phyloP scores from a whole-genome alignment of 2,113 vertebrate species.

The Corvus cornix region DNA sequence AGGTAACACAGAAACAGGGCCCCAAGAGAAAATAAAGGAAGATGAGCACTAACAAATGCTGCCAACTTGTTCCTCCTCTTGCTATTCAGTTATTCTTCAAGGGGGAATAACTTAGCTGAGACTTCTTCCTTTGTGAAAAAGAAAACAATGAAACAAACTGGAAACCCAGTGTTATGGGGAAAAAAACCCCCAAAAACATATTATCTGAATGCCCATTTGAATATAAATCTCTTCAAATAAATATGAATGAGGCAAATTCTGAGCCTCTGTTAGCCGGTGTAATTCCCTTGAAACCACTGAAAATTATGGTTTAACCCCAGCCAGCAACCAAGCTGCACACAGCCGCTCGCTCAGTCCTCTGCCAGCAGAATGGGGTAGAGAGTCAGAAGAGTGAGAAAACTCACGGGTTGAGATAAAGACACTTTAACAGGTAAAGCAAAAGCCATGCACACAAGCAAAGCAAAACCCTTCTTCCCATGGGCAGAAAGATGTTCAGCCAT shows the following conservation, averaged over 20 bases:
- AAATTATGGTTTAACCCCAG: neutral
- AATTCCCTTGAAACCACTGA: neutral
- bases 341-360: fast-evolving
- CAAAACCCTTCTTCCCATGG: neutral
- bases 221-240: neutral
- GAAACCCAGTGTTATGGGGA: neutral
- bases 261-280: neutral
- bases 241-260: neutral
- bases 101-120: neutral
- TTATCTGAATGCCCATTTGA: neutral
- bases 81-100: constrained; percentile 15
- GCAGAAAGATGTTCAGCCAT: neutral
- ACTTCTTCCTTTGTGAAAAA: neutral
- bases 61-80: neutral
- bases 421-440: neutral
- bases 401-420: neutral
- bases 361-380: too few relatives aligned
- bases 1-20: neutral
- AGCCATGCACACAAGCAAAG: neutral
- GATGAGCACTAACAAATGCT: constrained; percentile 7
- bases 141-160: neutral
- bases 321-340: neutral
- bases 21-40: constrained; percentile 31
- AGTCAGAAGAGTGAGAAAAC: neutral
- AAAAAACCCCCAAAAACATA: neutral